Base-by-base conservation (phyloP, 2,797 vertebrate genomes). In the Thalassophryne amazonica region DNA sequence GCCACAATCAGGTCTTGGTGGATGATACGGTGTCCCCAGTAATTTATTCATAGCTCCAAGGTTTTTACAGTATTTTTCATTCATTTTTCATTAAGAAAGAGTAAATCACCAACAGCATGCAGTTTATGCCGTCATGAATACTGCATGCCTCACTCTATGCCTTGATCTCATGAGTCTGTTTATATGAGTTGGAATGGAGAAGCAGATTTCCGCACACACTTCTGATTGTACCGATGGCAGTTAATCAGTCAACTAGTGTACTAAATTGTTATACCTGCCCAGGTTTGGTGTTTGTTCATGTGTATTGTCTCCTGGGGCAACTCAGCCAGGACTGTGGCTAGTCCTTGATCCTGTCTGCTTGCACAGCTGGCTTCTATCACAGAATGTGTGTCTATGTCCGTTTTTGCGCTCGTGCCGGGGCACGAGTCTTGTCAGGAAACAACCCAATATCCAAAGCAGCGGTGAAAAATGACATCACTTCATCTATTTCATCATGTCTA, bases 41-140 rank as follows among this genome's bases (percentile, higher is more conserved):
- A 69, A 88, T 86, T 88, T 86, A 90, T 90, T 90, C 76, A 88
- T 86, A 80, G 73, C 69, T 45, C 54, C 14, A 76, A 75, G 72
- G 56, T 81, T 74, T 80, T 84, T 69, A 57, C 60, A 75, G 66
- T 73, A 72, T 83, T 76, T 83, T 69, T 75, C 80, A 90, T 89
- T 18, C 31, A 88, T 89, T 73, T 89, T 91, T 91, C 53, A 89
- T 85, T 41, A 66, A 59, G 60, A 73, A 72, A 69, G 72, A 82
- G 76, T 86, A 83, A 87, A 83, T 86, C 75, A 85, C 78, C 69
- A 74, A 73, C 80, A 66, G 69, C 41, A 41, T 69, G 73, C 34
- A 61, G 70, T 78, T 75, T 76, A 71, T 66, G 75, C 59, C 43
- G 45, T 79, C 80, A 88, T 90, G 70, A 89, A 89, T 81, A 84